Conservation (phyloP, 2,113 vertebrate genomes). For the Geothlypis trichas region DNA sequence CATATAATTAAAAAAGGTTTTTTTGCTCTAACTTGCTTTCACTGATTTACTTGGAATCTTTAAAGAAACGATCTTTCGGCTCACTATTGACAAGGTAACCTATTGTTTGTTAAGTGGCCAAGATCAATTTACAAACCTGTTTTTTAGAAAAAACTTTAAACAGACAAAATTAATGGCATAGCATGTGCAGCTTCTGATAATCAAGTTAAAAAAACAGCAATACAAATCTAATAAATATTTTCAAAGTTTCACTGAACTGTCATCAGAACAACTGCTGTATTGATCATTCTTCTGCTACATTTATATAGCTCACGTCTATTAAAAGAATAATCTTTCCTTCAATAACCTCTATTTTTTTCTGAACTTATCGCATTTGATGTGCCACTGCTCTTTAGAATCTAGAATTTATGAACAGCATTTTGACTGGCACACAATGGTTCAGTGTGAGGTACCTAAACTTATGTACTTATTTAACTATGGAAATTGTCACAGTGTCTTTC, state of each 20-base stretch:
- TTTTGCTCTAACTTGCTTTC: background rate
- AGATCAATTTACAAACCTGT: background rate
- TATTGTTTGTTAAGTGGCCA: background rate
- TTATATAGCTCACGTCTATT: background rate
- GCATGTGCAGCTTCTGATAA: background rate
- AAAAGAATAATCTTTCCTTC: background rate
- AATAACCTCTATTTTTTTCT: background rate
- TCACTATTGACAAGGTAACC: background rate
- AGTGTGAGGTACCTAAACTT: background rate
- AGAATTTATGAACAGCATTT: background rate
- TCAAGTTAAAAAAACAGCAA: background rate
- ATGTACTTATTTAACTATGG: background rate
- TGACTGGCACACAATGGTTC: background rate
- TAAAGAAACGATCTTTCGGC: background rate
- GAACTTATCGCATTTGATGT: background rate
- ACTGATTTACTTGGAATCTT: background rate
- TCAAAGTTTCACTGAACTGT: background rate
- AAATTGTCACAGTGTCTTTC: background rate
- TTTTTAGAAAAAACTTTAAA: background rate
- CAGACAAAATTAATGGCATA: background rate
- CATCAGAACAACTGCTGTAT: background rate
- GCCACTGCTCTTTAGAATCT: background rate
- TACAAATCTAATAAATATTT: background rate
- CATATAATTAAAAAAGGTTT: fast-evolving
- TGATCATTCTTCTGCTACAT: background rate